Base-by-base conservation (phyloP, 2,113 vertebrate species). In the Egretta garzetta region DNA sequence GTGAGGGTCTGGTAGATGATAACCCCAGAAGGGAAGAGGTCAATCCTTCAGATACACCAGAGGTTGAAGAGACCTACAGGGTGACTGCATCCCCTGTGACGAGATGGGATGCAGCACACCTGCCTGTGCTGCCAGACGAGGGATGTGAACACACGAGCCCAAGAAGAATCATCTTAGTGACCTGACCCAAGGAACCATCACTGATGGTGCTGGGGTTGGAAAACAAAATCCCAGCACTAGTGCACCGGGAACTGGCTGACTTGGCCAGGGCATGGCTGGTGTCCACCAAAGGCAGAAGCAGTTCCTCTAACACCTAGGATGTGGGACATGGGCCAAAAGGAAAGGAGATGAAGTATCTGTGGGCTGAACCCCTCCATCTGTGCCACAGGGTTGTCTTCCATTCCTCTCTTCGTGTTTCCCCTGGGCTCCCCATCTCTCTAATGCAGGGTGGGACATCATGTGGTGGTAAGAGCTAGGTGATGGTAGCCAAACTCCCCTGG, bases 81-180 rank as follows among this genome's bases (percentile, higher is more conserved):
- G 47, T n/a, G 26, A 14, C 2, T 0, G 14, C 3, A 2, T 59
- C 2, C 10, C 56, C 67, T 0, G 1, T 52, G 37, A 43, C 59
- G 55, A 49, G 64, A 27, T 26, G 85, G 64, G 75, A 32, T 30
- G 22, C 33, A 81, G 41, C 41, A 45, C 49, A n/a, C 7, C 26
- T 17, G 0, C 26, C 59, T 26, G 17, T 5, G 6, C 55, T 87
- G 55, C 39, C 77, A 43, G 60, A 23, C 18, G 17, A 16, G 32
- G 28, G 20, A 14, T 47, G 58, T 37, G 55, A 66, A 43, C 80
- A 64, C 39, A 37, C 15, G 22, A 56, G 16, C 27, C 35, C 30
- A 32, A 28, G 43, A 23, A 70, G n/a, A 39, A 70, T 20, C 21
- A 32, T 13, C n/a, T 37, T 50, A 12, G 35, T 22, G 43, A 32